A percentile compares a stretch with the other conserved stretches of the same genome.
Evolutionary conservation across 2,797 vertebrate genomes (phyloP).

Genomic region (Hippopotamyrus pictus): DNA sequence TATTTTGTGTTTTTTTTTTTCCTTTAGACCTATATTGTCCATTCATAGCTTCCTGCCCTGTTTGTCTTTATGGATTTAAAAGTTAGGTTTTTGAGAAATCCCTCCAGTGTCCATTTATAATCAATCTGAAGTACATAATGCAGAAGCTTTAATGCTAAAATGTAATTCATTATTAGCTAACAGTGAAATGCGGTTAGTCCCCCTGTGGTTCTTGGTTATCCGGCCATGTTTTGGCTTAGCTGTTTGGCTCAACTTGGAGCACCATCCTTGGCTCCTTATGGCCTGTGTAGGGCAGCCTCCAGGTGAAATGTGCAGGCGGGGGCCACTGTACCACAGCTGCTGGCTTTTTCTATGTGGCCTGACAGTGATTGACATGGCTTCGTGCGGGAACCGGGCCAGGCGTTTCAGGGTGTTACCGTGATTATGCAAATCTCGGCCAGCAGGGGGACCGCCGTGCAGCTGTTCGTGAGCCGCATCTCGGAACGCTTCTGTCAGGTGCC

Average conservation of each 20-base stretch:
- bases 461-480: slow-evolving; percentile 27
- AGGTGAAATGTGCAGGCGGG: not conserved
- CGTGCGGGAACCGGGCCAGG: slow-evolving; percentile 37
- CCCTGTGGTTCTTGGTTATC: not conserved
- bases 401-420: slow-evolving; percentile 44
- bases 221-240: not conserved
- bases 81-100: not conserved
- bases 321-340: not conserved
- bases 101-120: not conserved
- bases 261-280: not conserved
- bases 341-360: slow-evolving; percentile 2
- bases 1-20: not conserved
- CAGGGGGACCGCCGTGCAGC: slow-evolving; percentile 27
- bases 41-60: not conserved
- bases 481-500: slow-evolving; percentile 45
- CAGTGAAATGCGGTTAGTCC: not conserved
- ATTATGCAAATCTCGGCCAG: slow-evolving; percentile 54
- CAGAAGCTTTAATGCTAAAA: not conserved
- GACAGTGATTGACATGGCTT: slow-evolving; percentile 47
- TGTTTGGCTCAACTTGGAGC: not conserved
- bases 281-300: not conserved
- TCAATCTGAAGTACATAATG: not conserved
- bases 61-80: not conserved
- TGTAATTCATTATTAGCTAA: not conserved
- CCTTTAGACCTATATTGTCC: not conserved